A percentile compares a stretch with the other conserved stretches of the same genome.
Evolutionary conservation across 2,888 invertebrate genomes (phyloP).

Genomic region (Hypena proboscidalis): DNA sequence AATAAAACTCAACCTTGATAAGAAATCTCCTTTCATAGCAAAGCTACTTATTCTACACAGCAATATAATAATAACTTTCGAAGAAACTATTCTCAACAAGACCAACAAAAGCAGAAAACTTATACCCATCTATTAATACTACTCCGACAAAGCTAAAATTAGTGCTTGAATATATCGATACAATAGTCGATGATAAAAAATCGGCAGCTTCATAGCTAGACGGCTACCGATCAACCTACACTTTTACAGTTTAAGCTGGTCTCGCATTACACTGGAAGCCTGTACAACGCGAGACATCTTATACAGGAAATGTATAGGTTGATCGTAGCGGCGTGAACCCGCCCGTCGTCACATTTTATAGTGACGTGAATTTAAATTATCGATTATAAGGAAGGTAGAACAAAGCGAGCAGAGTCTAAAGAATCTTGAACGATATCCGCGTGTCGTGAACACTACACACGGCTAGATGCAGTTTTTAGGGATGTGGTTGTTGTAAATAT

Average conservation of each 20-base stretch:
- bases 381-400: constrained; percentile 57
- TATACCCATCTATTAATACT: constrained; percentile 28
- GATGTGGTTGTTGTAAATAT: constrained; percentile 28
- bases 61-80: constrained; percentile 1
- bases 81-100: not conserved
- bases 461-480: constrained; percentile 45
- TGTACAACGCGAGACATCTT: no score
- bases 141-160: constrained; percentile 29
- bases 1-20: not conserved
- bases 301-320: no score
- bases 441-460: constrained; percentile 49
- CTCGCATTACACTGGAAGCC: no score
- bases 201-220: no score
- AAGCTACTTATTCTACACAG: not conserved
- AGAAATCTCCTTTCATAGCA: not conserved
- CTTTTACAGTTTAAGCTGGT: no score
- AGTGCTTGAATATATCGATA: constrained; percentile 32
- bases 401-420: constrained; percentile 54
- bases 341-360: constrained; percentile 39
- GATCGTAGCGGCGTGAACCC: constrained; percentile 41
- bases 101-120: constrained; percentile 10
- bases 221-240: no score
- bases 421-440: constrained; percentile 52
- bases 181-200: constrained; percentile 35
- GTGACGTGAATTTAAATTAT: constrained; percentile 63